Evolutionary conservation across 2,888 invertebrate genomes (phyloP), one percentile per base, ranked within the genome.

Genomic region (Thereva unica): DNA sequence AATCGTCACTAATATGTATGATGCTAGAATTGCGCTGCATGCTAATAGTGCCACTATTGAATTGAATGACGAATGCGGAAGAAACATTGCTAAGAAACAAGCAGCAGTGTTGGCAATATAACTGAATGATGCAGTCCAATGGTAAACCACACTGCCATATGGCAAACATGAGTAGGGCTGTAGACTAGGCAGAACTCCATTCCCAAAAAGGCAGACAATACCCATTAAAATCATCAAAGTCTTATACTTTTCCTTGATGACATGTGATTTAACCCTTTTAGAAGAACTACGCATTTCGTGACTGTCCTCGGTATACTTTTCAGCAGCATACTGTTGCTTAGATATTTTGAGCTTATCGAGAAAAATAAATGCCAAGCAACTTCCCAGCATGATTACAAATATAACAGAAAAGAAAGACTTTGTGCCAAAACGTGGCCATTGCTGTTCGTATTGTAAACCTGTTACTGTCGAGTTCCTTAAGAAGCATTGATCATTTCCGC

Each of bases 111-210:
- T 90, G 12, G 90, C 89, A 79, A 91, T 85, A 72, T 86, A 86
- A 69, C 87, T 84, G 73, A 92, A 82, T 69, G 88, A 84, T 69
- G 87, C 87, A 10, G 89, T 84, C 74, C 90, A 81, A 80, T 91
- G 90, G 81, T 90, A 91, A 3, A 87, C 85, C 53, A 81, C 80
- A 77, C 84, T 83, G 42, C 91, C 90, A 80, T 91, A 92, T 47
- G 91, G 90, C 76, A 90, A 83, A 75, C 87, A 87, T 69, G 90
- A 88, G 79, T 86, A 92, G 54, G 89, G 85, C 80, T 90, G 89
- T 70, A 91, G 83, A 54, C 89, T 86, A 12, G 90, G 89, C 71
- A 91, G 82, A 71, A 89, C 83, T 65, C 90, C 90, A 79, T 90
- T 90, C 74, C 83, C 84, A 50, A 90, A 81, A 68, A 86, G 84